Conservation (phyloP, 2,797 vertebrate species). For the Coregonus suidteri region DNA sequence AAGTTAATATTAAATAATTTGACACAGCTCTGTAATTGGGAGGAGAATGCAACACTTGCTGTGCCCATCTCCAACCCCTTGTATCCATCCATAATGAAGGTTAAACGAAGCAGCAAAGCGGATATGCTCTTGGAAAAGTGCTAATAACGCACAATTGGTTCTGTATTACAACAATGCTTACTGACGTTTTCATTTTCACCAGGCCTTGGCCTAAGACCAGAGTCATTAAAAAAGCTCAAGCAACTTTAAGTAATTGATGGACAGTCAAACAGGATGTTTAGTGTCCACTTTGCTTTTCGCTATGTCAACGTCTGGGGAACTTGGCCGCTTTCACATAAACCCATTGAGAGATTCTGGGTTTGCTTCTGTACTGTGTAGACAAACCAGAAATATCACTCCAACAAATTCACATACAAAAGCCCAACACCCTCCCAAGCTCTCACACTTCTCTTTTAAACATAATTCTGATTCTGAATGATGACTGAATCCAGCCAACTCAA, state of each 20-base stretch:
- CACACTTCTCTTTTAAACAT: too few species aligned
- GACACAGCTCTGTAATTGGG: not conserved
- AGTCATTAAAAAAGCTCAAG: constrained; percentile 5
- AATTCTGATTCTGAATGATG: too few species aligned
- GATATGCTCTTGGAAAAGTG: not conserved
- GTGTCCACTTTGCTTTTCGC: constrained; percentile 42
- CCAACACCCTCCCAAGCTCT: too few species aligned
- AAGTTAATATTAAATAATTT: too few species aligned
- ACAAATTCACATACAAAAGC: too few species aligned
- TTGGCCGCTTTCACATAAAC: too few species aligned
- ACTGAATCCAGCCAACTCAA: too few species aligned
- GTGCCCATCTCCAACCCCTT: not conserved
- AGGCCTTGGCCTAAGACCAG: not conserved
- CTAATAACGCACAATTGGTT: not conserved
- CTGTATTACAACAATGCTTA: not conserved
- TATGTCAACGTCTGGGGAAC: too few species aligned
- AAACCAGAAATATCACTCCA: too few species aligned
- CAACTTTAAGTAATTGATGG: not conserved
- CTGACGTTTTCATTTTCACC: not conserved
- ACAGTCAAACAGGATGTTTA: not conserved
- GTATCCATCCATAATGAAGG: not conserved
- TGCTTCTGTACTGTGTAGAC: too few species aligned
- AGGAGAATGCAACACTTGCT: not conserved
- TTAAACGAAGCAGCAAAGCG: not conserved
- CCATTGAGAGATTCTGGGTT: too few species aligned